These are phyloP conservation scores for Eumaeus atala DNA, from an alignment of 1,140 invertebrate species.

Conservation along the genomic window DNA sequence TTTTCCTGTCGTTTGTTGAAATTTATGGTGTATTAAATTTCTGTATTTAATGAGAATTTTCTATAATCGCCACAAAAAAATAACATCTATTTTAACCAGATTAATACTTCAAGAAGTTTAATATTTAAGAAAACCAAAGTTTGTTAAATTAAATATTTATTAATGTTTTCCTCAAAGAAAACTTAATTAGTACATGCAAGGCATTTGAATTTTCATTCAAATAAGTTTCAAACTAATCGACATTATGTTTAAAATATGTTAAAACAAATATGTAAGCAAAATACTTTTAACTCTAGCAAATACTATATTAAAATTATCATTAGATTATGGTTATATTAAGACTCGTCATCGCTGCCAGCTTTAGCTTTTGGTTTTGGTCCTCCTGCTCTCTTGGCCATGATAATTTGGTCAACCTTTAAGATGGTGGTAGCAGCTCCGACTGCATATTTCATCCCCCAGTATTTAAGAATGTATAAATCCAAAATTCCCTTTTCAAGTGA, in stretches of 20 bases:
- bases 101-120: neutral
- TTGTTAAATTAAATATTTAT: constrained; percentile 12
- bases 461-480: constrained; percentile 92
- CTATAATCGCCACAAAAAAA: no score
- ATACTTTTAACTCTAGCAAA: constrained; percentile 16
- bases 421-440: constrained; percentile 94
- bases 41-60: no score
- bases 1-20: no score
- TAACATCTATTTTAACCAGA: neutral
- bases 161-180: constrained; percentile 5
- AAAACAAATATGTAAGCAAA: constrained; percentile 13
- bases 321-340: constrained; percentile 32
- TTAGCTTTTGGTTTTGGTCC: constrained; percentile 89
- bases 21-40: no score
- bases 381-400: constrained; percentile 97
- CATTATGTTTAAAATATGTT: constrained; percentile 13
- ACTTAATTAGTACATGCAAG: constrained; percentile 3
- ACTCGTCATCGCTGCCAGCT: constrained; percentile 83
- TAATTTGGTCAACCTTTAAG: constrained; percentile 98
- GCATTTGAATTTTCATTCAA: constrained; percentile 3
- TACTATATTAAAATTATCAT: constrained; percentile 18
- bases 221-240: constrained; percentile 8
- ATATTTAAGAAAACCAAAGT: neutral
- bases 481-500: constrained; percentile 83
- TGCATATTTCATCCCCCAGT: constrained; percentile 97